Conservation (phyloP, 2,888 invertebrate genomes). For the Orthosia gracilis region DNA sequence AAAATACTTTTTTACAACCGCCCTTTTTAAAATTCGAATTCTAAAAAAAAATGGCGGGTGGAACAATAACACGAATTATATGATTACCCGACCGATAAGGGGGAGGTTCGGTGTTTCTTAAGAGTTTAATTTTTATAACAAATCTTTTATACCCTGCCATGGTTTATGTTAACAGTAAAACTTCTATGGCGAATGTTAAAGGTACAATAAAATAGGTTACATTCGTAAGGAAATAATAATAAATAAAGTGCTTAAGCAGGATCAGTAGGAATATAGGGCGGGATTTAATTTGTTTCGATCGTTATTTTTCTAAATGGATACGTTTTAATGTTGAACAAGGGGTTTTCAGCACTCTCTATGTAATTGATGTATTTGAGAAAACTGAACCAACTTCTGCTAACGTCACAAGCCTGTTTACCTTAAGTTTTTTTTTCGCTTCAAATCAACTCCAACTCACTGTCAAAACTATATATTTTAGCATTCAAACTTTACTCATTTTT, state of each 20-base stretch:
- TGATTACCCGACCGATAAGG: constrained; percentile 79
- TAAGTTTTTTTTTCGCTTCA: too few species aligned
- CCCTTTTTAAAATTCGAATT: constrained; percentile 83
- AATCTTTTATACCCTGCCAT: constrained; percentile 84
- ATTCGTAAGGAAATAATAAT: constrained; percentile 82
- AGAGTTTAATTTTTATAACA: constrained; percentile 89
- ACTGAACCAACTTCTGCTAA: background rate
- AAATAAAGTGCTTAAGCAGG: constrained; percentile 69
- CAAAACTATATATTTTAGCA: too few species aligned
- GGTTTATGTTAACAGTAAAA: constrained; percentile 85
- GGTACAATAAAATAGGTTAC: constrained; percentile 82
- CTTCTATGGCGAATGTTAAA: constrained; percentile 82
- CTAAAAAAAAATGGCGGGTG: constrained; percentile 81
- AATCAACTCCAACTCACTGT: too few species aligned
- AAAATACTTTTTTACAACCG: constrained; percentile 68
- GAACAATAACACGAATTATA: constrained; percentile 87
- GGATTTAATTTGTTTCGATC: constrained; percentile 64
- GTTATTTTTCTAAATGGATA: constrained; percentile 59
- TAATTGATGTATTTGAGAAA: background rate
- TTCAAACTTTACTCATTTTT: background rate
- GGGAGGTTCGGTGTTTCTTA: constrained; percentile 78
- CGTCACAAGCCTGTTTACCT: background rate
- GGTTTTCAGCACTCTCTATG: background rate
- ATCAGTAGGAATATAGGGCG: constrained; percentile 64
- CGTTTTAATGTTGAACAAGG: constrained; percentile 29